Evolutionary conservation across 2,888 invertebrate genomes (phyloP).

Genomic region (Gastracanthus pulcherrimus): DNA sequence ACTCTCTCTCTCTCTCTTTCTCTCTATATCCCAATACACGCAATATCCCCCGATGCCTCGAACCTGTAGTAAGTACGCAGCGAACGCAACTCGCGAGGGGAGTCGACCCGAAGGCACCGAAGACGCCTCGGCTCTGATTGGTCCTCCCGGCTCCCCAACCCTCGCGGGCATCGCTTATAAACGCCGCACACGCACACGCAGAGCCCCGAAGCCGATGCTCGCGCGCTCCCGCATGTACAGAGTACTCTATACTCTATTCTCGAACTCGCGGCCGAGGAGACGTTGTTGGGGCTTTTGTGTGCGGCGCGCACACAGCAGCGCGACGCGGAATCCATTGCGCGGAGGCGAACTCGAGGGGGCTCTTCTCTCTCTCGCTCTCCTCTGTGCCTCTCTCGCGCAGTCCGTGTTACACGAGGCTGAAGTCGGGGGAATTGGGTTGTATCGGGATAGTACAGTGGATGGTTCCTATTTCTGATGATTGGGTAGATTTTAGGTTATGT

Average conservation of each 20-base stretch:
- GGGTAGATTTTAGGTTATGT: too few species aligned
- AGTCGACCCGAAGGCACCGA: conserved; percentile 35
- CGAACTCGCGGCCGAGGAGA: too few species aligned
- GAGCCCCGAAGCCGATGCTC: too few species aligned
- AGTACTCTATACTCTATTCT: neutral
- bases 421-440: too few species aligned
- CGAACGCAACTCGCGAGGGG: conserved; percentile 9
- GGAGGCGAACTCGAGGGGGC: conserved; percentile 8
- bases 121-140: conserved; percentile 39
- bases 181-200: neutral
- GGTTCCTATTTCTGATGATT: too few species aligned
- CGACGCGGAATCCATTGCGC: conserved; percentile 32
- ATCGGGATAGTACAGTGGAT: too few species aligned
- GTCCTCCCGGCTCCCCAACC: conserved; percentile 38
- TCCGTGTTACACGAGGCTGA: conserved; percentile 11
- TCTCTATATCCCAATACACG: too few species aligned
- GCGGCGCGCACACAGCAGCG: neutral
- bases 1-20: neutral
- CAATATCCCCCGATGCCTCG: too few species aligned
- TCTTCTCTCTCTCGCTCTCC: conserved; percentile 14
- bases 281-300: too few species aligned
- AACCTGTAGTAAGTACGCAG: too few species aligned
- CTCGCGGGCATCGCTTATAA: conserved; percentile 38
- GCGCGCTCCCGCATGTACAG: neutral
- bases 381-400: neutral